Evolutionary conservation across 2,888 invertebrate genomes (phyloP), one percentile per base, ranked within the genome.

Genomic region (Agrochola lychnidis): DNA sequence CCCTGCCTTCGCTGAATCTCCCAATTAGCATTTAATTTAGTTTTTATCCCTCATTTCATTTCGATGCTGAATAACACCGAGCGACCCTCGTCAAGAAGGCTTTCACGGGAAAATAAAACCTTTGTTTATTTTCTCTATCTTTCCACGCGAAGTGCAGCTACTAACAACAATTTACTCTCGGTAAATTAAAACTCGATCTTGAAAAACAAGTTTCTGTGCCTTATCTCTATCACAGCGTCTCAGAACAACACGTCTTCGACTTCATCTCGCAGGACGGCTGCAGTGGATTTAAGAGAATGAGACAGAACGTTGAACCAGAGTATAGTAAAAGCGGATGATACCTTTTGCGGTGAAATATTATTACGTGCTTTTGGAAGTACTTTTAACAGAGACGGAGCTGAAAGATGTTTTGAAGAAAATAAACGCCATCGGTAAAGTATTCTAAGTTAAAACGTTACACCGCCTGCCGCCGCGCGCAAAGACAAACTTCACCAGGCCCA

Each of bases 1-100:
- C 84, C 87, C 88, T 89, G 89, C 90, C 89, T 88, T 86, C 86
- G 90, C 90, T 90, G 92, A 93, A 93, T 93, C 94, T 93, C 92
- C 93, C 94, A 94, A 94, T 95, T 95, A 95, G 94, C 94, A 94
- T 95, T 94, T 94, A 94, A 94, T 95, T 94, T 94, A 94, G 94
- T 94, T 94, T 93, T 95, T 94, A 94, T 94, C 93, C 94, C 92
- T 93, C 93, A 93, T 94, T 94, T 93, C 93, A 93, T 94, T 94
- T 93, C 93, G 91, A 93, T 93, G 93, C 92, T 91, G 93, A 94
- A 93, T 93, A 94, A 93, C 91, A 92, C 87, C 90, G 90, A 92
- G 91, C 91, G 92, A 94, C 94, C 94, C 95, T 94, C 94, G 94
- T 94, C 95, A 94, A 91, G 91, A 90, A 91, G 92, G 94, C 92